These are phyloP conservation scores for Sapajus apella DNA, from an alignment of 2,113 vertebrate genomes.

Conservation along the genomic window DNA sequence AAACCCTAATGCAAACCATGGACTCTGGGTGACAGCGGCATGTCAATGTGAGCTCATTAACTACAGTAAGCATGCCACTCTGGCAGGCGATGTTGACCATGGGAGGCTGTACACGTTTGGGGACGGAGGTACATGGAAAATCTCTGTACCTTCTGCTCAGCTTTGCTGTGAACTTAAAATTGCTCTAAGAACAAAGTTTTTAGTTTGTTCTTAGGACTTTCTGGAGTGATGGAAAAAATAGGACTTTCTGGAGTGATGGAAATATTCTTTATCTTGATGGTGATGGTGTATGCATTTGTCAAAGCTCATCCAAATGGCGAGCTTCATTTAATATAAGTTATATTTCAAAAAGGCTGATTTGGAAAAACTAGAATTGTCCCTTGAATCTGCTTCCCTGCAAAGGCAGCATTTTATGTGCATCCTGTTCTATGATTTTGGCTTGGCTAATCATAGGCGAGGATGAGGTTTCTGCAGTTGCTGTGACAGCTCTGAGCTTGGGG, in stretches of 20 bases:
- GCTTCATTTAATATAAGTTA: background rate
- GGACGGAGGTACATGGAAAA: fast-evolving
- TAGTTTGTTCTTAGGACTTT: background rate
- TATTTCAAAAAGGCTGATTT: background rate
- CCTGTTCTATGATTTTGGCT: background rate
- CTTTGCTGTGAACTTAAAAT: background rate
- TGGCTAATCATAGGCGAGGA: background rate
- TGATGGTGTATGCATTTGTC: background rate
- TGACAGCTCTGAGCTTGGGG: background rate
- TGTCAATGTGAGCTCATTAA: fast-evolving
- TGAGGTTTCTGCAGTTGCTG: fast-evolving
- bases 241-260: background rate
- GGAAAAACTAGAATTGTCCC: background rate
- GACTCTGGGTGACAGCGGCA: background rate
- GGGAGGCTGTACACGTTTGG: fast-evolving
- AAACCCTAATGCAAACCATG: background rate
- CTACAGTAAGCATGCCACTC: fast-evolving
- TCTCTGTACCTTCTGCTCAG: background rate
- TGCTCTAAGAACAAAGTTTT: background rate
- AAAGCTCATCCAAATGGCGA: background rate
- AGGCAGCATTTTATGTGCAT: background rate
- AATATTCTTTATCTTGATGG: background rate
- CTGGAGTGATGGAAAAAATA: background rate
- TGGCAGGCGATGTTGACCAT: background rate
- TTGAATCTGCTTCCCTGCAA: background rate